phyloP scores from a whole-genome alignment of 2,888 invertebrate species.

The Polydrusus pterygomalis region DNA sequence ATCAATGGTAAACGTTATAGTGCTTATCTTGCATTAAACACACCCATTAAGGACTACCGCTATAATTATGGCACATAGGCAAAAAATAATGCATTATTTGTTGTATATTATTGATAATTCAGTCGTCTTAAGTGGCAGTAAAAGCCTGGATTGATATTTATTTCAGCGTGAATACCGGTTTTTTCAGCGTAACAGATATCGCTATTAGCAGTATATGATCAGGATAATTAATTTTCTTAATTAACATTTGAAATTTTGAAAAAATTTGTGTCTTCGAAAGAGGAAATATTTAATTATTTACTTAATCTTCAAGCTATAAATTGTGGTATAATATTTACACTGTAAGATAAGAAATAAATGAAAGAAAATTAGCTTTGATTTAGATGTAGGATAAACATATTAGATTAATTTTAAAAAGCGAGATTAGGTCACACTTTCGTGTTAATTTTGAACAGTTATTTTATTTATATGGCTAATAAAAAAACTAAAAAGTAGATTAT shows the following conservation, averaged over 20 bases:
- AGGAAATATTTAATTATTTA: background rate
- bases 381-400: background rate
- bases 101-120: slow-evolving; percentile 26
- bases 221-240: slow-evolving; percentile 5
- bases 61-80: slow-evolving; percentile 28
- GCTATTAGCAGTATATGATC: background rate
- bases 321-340: background rate
- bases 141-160: slow-evolving; percentile 19
- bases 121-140: slow-evolving; percentile 6
- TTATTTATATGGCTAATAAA: too few species aligned
- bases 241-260: background rate
- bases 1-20: slow-evolving; percentile 16
- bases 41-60: slow-evolving; percentile 32
- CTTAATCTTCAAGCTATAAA: background rate
- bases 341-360: background rate
- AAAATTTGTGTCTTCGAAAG: background rate
- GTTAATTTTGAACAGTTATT: too few species aligned
- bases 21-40: slow-evolving; percentile 29
- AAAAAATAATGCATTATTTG: slow-evolving; percentile 36
- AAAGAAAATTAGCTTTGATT: background rate
- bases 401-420: too few species aligned
- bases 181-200: background rate
- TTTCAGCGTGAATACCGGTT: slow-evolving; percentile 3
- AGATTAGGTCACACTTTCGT: too few species aligned
- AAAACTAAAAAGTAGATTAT: too few species aligned